A percentile compares a stretch with the other conserved stretches of the same genome.
These are phyloP conservation scores for Hydractinia symbiolongicarpus DNA, from an alignment of 30 jellyfish, hydroid and myxozoan species.

Conservation along the genomic window DNA sequence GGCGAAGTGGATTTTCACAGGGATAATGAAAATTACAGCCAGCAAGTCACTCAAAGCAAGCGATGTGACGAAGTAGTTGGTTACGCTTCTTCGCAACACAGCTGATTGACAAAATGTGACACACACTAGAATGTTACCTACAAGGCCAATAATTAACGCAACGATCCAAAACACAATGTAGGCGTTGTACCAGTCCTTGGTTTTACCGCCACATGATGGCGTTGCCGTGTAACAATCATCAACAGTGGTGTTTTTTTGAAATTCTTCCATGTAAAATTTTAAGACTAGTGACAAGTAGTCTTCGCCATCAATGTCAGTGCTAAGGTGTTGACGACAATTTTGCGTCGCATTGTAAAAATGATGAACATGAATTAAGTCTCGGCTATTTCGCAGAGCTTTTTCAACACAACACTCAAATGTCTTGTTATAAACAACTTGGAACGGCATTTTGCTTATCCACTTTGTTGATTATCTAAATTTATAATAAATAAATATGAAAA, in stretches of 20 bases:
- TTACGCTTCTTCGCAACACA: slow-evolving; percentile 40
- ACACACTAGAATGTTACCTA: slow-evolving; percentile 46
- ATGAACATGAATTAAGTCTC: background rate
- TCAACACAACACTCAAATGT: slow-evolving; percentile 30
- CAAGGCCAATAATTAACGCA: slow-evolving; percentile 39
- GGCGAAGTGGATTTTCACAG: slow-evolving; percentile 42
- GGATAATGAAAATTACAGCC: slow-evolving; percentile 45
- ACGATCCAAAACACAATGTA: slow-evolving; percentile 53
- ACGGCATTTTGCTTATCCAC: too few relatives aligned
- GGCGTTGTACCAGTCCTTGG: slow-evolving; percentile 27
- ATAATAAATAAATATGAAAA: too few relatives aligned
- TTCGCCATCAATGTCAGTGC: background rate
- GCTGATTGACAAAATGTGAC: slow-evolving; percentile 39
- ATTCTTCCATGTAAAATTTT: background rate
- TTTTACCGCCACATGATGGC: slow-evolving; percentile 31
- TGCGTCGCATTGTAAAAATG: slow-evolving; percentile 16
- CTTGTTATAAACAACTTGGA: too few relatives aligned
- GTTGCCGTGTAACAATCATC: background rate
- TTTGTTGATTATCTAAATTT: too few relatives aligned
- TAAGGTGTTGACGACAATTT: slow-evolving; percentile 10
- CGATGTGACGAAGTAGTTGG: slow-evolving; percentile 43
- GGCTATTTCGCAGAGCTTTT: background rate
- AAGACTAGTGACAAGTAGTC: slow-evolving; percentile 1
- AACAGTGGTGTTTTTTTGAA: background rate
- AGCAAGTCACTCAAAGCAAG: slow-evolving; percentile 56